A percentile compares a stretch with the other conserved stretches of the same genome.
phyloP scores from a whole-genome alignment of 2,888 invertebrate species.

The Scaptomyza reducta region DNA sequence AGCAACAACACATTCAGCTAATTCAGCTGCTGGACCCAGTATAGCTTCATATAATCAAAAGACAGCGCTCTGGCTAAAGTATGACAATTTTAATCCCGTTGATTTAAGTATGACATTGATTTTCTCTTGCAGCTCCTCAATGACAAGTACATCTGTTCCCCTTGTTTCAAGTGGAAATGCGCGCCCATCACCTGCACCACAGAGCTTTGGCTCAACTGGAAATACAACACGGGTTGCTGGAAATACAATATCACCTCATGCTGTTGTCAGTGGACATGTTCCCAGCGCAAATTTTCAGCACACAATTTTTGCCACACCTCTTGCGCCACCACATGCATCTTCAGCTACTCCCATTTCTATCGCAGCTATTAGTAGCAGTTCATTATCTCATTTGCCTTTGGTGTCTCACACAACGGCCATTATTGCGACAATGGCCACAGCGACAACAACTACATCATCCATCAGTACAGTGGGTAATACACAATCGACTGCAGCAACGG shows the following conservation, averaged over 20 bases:
- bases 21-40: conserved; percentile 30
- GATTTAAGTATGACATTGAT: neutral
- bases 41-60: conserved; percentile 74
- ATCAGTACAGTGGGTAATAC: conserved; percentile 40
- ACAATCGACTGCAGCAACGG: conserved; percentile 42
- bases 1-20: conserved; percentile 47
- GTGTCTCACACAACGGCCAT: conserved; percentile 47
- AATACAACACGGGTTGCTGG: conserved; percentile 72
- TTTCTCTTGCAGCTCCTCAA: conserved; percentile 46
- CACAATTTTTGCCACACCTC: conserved; percentile 89
- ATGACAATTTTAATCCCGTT: conserved; percentile 11
- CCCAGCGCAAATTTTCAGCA: conserved; percentile 85
- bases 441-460: conserved; percentile 59
- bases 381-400: conserved; percentile 39
- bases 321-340: conserved; percentile 84
- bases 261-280: conserved; percentile 67
- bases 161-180: conserved; percentile 84
- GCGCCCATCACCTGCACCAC: conserved; percentile 86
- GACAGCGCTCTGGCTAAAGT: conserved; percentile 82
- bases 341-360: conserved; percentile 33
- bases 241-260: conserved; percentile 85
- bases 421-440: conserved; percentile 51
- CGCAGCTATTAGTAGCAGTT: conserved; percentile 28
- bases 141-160: conserved; percentile 81
- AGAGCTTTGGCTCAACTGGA: conserved; percentile 46